These are phyloP conservation scores for Didymodactylos carnosus DNA, from an alignment of 2,888 invertebrate genomes.

Conservation along the genomic window DNA sequence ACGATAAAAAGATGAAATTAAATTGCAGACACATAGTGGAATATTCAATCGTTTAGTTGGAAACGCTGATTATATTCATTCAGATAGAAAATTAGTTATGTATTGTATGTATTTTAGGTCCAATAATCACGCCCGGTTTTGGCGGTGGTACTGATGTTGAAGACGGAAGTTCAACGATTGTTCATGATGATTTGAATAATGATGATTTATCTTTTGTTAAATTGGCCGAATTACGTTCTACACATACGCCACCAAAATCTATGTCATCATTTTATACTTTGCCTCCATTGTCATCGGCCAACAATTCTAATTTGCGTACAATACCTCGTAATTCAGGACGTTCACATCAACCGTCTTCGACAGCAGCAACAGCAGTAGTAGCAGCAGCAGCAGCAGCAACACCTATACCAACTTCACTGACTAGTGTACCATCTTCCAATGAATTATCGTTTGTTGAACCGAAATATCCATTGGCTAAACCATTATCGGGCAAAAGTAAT, in stretches of 20 bases:
- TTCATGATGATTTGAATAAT: background rate
- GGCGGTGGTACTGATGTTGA: background rate
- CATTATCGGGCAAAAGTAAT: constrained; percentile 11
- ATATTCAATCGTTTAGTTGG: background rate
- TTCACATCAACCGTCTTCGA: no score
- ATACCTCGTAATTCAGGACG: background rate
- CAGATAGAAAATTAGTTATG: no score
- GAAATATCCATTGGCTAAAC: constrained; percentile 2
- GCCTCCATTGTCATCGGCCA: no score
- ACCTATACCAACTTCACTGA: background rate
- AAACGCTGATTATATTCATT: background rate
- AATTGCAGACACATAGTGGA: no score
- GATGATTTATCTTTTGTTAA: background rate
- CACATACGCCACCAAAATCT: background rate
- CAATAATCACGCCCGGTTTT: background rate
- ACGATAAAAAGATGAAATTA: no score
- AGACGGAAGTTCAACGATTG: background rate
- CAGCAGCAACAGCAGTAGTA: no score
- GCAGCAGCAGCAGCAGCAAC: background rate
- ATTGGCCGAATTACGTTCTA: background rate
- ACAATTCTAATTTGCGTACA: background rate
- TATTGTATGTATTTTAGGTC: no score
- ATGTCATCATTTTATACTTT: no score
- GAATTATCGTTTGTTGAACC: no score
- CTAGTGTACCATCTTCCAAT: no score